A percentile compares a stretch with the other conserved stretches of the same genome.
phyloP scores from a whole-genome alignment of 2,797 vertebrate species.

The Labroides dimidiatus region DNA sequence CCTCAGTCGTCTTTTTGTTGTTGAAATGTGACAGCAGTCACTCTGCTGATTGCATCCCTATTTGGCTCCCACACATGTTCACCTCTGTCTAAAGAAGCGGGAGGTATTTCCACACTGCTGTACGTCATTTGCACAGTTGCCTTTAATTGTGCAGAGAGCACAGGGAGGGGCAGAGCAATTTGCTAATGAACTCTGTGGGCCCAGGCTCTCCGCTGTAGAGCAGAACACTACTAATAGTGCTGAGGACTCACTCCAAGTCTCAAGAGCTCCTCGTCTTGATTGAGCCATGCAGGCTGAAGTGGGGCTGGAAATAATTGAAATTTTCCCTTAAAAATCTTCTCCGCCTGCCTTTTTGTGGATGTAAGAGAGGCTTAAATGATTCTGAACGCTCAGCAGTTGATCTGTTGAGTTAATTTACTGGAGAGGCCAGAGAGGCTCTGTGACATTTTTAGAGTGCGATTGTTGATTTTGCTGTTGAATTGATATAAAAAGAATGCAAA shows the following conservation, averaged over 20 bases:
- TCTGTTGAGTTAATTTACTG: conserved; percentile 47
- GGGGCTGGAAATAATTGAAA: conserved; percentile 81
- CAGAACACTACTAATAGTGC: conserved; percentile 67
- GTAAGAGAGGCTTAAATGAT: conserved; percentile 39
- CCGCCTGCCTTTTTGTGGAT: conserved; percentile 46
- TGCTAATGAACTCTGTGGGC: conserved; percentile 81
- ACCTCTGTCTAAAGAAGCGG: conserved; percentile 46
- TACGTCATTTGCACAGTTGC: conserved; percentile 78
- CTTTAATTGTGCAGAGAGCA: conserved; percentile 77
- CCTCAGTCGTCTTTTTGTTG: conserved; percentile 18
- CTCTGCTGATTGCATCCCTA: conserved; percentile 51
- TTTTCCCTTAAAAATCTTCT: conserved; percentile 58
- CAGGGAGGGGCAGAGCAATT: conserved; percentile 71
- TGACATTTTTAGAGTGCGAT: conserved; percentile 13
- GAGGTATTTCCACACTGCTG: conserved; percentile 61
- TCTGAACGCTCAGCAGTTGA: conserved; percentile 47
- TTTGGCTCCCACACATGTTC: conserved; percentile 51
- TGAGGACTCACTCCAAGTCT: conserved; percentile 77
- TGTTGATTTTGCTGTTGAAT: conserved; percentile 16
- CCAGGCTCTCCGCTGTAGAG: conserved; percentile 61
- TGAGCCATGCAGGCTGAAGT: conserved; percentile 75
- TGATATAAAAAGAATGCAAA: conserved; percentile 38
- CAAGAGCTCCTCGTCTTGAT: conserved; percentile 75
- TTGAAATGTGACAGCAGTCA: conserved; percentile 32
- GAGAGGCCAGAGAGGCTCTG: conserved; percentile 17